A percentile compares a stretch with the other conserved stretches of the same genome.
Conservation (phyloP, 1,140 invertebrate genomes). For the Anagrus nilaparvatae region DNA sequence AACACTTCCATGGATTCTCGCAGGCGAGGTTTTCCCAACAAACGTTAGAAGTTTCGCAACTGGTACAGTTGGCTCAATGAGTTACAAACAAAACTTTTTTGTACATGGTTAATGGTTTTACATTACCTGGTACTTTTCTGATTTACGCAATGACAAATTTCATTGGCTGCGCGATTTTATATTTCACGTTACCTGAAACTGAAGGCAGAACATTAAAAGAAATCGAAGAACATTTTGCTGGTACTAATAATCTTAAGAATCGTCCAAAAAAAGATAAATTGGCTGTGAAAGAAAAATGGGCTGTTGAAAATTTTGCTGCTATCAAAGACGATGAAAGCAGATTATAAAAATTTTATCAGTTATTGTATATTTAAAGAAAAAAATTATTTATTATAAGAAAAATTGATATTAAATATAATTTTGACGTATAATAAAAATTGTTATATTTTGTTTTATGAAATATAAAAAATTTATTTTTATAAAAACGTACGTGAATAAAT, state of each 20-base stretch:
- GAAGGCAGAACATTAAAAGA: background rate
- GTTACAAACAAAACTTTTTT: background rate
- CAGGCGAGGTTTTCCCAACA: background rate
- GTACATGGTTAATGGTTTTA: background rate
- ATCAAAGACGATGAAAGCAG: conserved; percentile 35
- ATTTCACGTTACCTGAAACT: conserved; percentile 2
- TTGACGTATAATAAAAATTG: too few relatives aligned
- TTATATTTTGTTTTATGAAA: too few relatives aligned
- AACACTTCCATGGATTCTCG: background rate
- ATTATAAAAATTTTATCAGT: conserved; percentile 26
- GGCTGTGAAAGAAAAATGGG: conserved; percentile 35
- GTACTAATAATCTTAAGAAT: background rate
- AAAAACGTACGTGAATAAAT: too few relatives aligned
- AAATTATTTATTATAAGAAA: too few relatives aligned
- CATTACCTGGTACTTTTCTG: background rate
- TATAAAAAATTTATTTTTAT: too few relatives aligned
- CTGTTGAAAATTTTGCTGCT: conserved; percentile 28
- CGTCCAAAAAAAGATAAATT: background rate
- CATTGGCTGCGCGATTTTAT: background rate
- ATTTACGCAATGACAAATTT: background rate
- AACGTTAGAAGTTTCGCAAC: background rate
- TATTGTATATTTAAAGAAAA: too few relatives aligned
- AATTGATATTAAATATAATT: too few relatives aligned
- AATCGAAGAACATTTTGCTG: conserved; percentile 4
- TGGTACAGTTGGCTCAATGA: background rate